Evolutionary conservation across 2,797 vertebrate species (phyloP), one percentile per base, ranked within the genome.

Genomic region (Mycteria americana): DNA sequence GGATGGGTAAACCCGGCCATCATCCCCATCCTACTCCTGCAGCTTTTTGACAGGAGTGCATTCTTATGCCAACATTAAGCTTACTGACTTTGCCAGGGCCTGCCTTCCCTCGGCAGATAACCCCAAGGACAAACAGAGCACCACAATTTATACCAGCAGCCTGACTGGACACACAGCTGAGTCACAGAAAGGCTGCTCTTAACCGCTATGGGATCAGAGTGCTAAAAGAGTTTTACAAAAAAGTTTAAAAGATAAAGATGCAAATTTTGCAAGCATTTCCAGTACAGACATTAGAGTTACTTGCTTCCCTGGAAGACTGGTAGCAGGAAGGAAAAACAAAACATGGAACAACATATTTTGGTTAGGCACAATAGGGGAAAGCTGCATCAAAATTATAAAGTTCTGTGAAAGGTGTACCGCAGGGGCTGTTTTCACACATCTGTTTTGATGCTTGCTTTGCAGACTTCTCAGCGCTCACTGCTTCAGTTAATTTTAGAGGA

Each of bases 381-480:
- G 5, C 11, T 60, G 13, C 37, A 57, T 18, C 13, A 51, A 39
- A 72, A 67, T 10, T 0, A 37, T 0, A 9, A 33, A 56, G 63
- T 6, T 73, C 21, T 12, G 13, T 12, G 39, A 68, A 35, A 81
- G 18, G 27, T 10, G 6, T 7, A 39, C 22, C 2, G 4, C 17
- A 16, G 28, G 10, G 31, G 6, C 23, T 72, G 18, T 37, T 67
- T 30, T 31, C 51, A 27, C 23, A 0, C 4, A 12, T 18, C 6
- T 50, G 27, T 18, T 77, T 23, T 31, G 21, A 41, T 27, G n/a
- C 10, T n/a, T 30, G 70, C 39, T 82, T 76, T 68, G 45, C 17
- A 67, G 23, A 70, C 41, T 35, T 63, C 48, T 37, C 62, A 65
- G 33, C 0, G 3, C 21, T 63, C 2, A 0, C 17, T 1, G 0